Evolutionary conservation across 1,140 invertebrate genomes (phyloP), one percentile per base, ranked within the genome.

Genomic region (Pogonomyrmex californicus): DNA sequence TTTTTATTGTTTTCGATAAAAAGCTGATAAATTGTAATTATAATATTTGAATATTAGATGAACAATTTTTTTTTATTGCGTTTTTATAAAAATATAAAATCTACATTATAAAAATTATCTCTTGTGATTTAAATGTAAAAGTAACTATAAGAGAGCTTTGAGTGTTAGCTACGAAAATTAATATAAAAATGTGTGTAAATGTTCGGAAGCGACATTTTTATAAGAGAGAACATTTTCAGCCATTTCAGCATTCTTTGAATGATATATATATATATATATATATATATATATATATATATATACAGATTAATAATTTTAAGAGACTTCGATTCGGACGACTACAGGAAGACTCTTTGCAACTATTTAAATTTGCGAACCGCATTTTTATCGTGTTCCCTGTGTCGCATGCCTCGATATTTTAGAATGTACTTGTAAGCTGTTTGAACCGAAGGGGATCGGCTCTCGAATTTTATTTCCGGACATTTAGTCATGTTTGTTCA

Each of bases 381-480:
- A 77, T 44, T 49, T 85, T 85, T 65, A 85, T 85, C 71, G 7
- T 75, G 68, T 75, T 75, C 30, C 41, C 44, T 33, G 56, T 68
- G 58, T 83, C 68, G 56, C 73, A 89, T 87, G 78, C 79, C 85
- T 87, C 41, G 41, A 79, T 87, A 89, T 89, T 90, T 88, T 90
- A 86, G 71, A 38, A 36, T 85, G 54, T 82, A 87, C 36, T 66
- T 36, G 33, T 65, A 49, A 54, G 66, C 73, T 81, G 14, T 88
- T 76, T 41, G 58, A 87, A 56, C 38, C 23, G 63, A 66, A 86
- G 17, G 54, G 14, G 75, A 51, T 10, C 23, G 44, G 30, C 44
- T 76, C 56, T n/a, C 12, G n/a, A 77, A 78, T 85, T 85, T 77
- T 85, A 85, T 75, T 63, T 36, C 14, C 73, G 10, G 36, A 85